A percentile compares a stretch with the other conserved stretches of the same genome.
These are phyloP conservation scores for Carollia perspicillata DNA, from an alignment of 2,113 vertebrate species.

Conservation along the genomic window DNA sequence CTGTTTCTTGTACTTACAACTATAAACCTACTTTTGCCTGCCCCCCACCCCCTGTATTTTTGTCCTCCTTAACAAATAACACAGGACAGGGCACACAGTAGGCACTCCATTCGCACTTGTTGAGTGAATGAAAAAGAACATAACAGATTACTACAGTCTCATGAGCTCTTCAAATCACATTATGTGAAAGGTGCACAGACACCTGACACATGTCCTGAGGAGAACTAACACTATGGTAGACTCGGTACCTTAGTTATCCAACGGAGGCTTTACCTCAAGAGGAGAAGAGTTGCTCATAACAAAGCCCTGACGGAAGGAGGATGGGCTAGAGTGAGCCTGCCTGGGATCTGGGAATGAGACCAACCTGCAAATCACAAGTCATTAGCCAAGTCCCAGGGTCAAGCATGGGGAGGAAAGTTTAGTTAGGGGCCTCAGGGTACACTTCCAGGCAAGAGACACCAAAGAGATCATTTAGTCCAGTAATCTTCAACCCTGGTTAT, in stretches of 20 bases:
- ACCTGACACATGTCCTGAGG: neutral
- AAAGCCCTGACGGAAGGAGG: neutral
- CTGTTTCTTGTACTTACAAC: neutral
- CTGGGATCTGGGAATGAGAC: neutral
- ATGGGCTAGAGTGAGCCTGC: neutral
- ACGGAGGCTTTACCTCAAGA: neutral
- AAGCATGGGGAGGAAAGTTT: neutral
- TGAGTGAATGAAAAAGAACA: neutral
- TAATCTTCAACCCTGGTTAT: neutral
- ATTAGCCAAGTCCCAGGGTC: neutral
- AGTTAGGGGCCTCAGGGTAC: neutral
- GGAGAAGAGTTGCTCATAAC: neutral
- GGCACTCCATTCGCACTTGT: no score
- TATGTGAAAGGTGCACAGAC: neutral
- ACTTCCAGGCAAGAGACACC: neutral
- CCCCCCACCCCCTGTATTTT: neutral
- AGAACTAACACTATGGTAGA: neutral
- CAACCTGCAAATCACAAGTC: neutral
- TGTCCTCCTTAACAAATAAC: neutral
- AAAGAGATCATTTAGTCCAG: neutral
- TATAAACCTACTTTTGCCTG: neutral
- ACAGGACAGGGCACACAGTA: neutral
- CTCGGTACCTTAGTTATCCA: neutral
- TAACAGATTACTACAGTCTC: neutral
- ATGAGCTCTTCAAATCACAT: neutral